A percentile compares a stretch with the other conserved stretches of the same genome.
These are phyloP conservation scores for Clupea harengus DNA, from an alignment of 2,113 vertebrate genomes.

Conservation along the genomic window DNA sequence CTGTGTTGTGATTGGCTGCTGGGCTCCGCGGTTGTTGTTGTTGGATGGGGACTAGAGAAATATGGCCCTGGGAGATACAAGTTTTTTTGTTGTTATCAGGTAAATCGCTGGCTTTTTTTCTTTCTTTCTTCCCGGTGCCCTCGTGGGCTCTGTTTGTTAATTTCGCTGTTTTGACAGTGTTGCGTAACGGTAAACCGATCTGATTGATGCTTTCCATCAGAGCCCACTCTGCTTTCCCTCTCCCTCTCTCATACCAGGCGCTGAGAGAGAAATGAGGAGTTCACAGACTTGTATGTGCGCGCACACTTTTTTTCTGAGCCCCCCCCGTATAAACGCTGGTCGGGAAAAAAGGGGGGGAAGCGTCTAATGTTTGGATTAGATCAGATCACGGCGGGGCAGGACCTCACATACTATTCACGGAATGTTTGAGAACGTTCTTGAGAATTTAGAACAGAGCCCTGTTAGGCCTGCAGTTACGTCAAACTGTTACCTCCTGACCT, in stretches of 20 bases:
- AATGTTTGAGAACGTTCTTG: neutral
- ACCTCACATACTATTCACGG: neutral
- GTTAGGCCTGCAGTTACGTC: slow-evolving; percentile 20
- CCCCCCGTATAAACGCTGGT: neutral
- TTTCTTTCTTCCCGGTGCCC: slow-evolving; percentile 33
- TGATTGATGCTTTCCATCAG: slow-evolving; percentile 18
- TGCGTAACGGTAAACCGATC: slow-evolving; percentile 26
- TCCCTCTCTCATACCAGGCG: slow-evolving; percentile 3
- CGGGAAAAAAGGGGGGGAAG: slow-evolving; percentile 28
- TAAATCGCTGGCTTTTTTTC: slow-evolving; percentile 33
- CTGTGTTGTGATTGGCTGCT: slow-evolving; percentile 13
- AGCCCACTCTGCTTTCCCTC: neutral
- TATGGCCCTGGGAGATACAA: slow-evolving; percentile 14
- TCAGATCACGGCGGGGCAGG: neutral
- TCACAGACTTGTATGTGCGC: neutral
- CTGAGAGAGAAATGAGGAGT: neutral
- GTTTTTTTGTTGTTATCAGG: slow-evolving; percentile 36
- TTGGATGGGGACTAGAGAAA: slow-evolving; percentile 44
- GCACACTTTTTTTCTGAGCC: neutral
- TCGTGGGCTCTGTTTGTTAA: slow-evolving; percentile 29
- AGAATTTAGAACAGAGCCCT: neutral
- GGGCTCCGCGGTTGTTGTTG: slow-evolving; percentile 30
- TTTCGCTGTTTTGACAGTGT: slow-evolving; percentile 29
- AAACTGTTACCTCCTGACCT: slow-evolving; percentile 3
- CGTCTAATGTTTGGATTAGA: slow-evolving; percentile 26